Evolutionary conservation across 2,797 vertebrate genomes (phyloP).

Genomic region (Zenarchopterus dispar): DNA sequence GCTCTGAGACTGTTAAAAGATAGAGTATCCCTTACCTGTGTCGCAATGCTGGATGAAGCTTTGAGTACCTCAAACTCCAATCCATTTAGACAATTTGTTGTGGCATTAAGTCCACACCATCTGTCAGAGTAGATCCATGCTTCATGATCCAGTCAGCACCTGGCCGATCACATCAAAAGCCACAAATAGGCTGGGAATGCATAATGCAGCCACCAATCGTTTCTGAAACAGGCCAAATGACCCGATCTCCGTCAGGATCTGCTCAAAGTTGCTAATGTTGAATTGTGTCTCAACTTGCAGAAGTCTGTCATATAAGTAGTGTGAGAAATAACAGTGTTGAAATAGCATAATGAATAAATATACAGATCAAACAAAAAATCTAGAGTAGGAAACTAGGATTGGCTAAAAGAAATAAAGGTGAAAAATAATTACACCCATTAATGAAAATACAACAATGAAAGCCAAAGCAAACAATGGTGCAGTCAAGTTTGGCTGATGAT

Average conservation of each 20-base stretch:
- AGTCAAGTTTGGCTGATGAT: too few relatives aligned
- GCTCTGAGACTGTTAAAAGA: too few relatives aligned
- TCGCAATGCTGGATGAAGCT: slow-evolving; percentile 68
- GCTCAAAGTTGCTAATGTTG: slow-evolving; percentile 45
- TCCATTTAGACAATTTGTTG: slow-evolving; percentile 79
- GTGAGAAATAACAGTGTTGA: too few relatives aligned
- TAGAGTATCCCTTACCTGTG: slow-evolving; percentile 67
- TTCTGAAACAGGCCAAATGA: slow-evolving; percentile 88
- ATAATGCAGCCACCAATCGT: slow-evolving; percentile 73
- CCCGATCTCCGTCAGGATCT: slow-evolving; percentile 80
- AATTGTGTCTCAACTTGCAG: too few relatives aligned
- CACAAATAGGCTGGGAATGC: slow-evolving; percentile 71
- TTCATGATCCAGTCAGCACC: slow-evolving; percentile 86
- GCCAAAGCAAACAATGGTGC: too few relatives aligned
- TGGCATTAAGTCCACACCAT: slow-evolving; percentile 81
- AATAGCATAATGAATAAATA: too few relatives aligned
- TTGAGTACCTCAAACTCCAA: slow-evolving; percentile 78
- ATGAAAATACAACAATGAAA: too few relatives aligned
- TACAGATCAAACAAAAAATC: too few relatives aligned
- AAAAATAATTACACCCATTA: too few relatives aligned
- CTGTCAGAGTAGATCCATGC: slow-evolving; percentile 79
- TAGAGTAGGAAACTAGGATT: too few relatives aligned
- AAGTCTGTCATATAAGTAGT: too few relatives aligned
- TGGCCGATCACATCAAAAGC: slow-evolving; percentile 85
- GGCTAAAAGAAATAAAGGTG: too few relatives aligned